Base-by-base conservation (phyloP, 2,888 invertebrate species). In the Dicranocentrus wangi region DNA sequence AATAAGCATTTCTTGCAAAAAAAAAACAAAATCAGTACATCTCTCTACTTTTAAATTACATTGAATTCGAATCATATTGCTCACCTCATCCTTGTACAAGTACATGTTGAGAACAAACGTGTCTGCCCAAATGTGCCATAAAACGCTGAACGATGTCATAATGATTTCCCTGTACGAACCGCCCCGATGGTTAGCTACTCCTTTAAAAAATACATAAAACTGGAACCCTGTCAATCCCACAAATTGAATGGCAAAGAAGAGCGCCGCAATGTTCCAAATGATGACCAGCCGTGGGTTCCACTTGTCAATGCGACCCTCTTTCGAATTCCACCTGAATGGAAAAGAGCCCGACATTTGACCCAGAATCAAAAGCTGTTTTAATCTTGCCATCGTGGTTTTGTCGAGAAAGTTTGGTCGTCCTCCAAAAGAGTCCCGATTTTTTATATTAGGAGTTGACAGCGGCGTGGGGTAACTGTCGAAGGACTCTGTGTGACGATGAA, bases 91-190 rank as follows among this genome's bases (percentile, higher is more conserved):
- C 27, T 61, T 75, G 61, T 82, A 66, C 5, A 58, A 19, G 43
- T 53, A 70, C 75, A 79, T 65, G 61, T 63, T 66, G 1, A 79
- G 39, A 53, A 80, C 80, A 25, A 82, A 79, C n/a, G 39, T 66
- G 3, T 80, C 60, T 0, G 79, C 75, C 19, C 63, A 82, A 19
- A 68, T 32, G 23, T 82, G 80, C 82, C 82, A 82, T 17, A 58
- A 70, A 3, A 79, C 75, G 17, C 73, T 75, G 2, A 82, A 39
- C 0, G 79, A 80, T 28, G 25, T 66, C 82, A 82, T 82, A 51
- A 82, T 80, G 27, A 82, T 53, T 32, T 73, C 73, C 23, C 82
- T 21, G 32, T 79, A 80, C 13, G 78, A 63, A 15, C 70, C 63
- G 10, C 53, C 65, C 1, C 63, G 63, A n/a, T n/a, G n/a, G 0